Base-by-base conservation (phyloP, 2,888 invertebrate genomes). In the Thereva nobilitata region DNA sequence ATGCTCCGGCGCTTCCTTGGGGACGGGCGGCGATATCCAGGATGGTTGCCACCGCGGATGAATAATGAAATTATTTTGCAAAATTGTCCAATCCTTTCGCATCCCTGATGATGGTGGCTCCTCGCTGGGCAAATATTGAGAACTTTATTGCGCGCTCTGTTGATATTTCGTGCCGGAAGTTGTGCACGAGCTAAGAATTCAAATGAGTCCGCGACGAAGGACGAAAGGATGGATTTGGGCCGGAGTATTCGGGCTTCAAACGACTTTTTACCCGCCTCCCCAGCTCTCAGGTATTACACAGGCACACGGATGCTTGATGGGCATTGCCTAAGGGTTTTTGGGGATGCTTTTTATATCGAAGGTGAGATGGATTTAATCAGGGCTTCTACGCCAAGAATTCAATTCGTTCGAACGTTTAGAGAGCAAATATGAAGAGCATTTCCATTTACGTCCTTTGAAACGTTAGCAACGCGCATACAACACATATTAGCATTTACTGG, bases 51-150 rank as follows among this genome's bases (percentile, higher is more conserved):
- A 64, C 64, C 64, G 44, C 64, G 64, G 53, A 64, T 64, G 64
- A 64, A 64, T 64, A 64, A 64, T 64, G 53, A 64, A 64, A 64
- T 64, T 64, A 64, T 53, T 53, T 53, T 64, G 53, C 53, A 42
- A 64, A 64, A 53, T 64, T 53, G 53, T 64, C 64, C 53, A 64
- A 64, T 64, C 64, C 64, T 64, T 64, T 64, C 64, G 44, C 64
- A 44, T 9, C 12, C 38, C 61, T 12, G 7, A 5, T 37, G 1
- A 9, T 12, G 41, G 8, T n/a, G 3, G 37, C 38, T 10, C 9
- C n/a, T 7, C 49, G 50, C 41, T 50, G 38, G 34, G 53, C 64
- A 64, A 64, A 64, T 64, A 64, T 53, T 64, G 64, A 64, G 53
- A 64, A 53, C 7, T 64, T 64, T 64, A 64, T 64, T 64, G 53